Percentiles rank a stretch among this genome's conserved stretches.
Conservation (phyloP, 1,140 invertebrate genomes). For the Nasonia giraulti region DNA sequence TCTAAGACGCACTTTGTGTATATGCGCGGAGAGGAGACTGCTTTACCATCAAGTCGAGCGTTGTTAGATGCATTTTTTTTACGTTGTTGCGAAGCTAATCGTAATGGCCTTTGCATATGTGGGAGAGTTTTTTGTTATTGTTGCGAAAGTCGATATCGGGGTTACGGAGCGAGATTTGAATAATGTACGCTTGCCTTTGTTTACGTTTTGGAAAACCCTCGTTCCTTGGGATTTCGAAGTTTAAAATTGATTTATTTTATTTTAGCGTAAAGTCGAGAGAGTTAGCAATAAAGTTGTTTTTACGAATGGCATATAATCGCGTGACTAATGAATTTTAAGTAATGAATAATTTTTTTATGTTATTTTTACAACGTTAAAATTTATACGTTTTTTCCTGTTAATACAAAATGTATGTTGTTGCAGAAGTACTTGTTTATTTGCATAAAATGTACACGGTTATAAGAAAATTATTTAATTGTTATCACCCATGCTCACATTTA, state of each 20-base stretch:
- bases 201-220: not conserved
- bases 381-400: too few species aligned
- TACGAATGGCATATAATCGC: not conserved
- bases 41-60: too few species aligned
- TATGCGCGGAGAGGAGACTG: too few species aligned
- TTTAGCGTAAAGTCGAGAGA: too few species aligned
- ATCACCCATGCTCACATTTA: too few species aligned
- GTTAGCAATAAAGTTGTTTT: not conserved
- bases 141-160: not conserved
- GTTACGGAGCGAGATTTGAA: not conserved
- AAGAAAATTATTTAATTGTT: too few species aligned
- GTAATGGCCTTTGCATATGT: not conserved
- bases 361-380: too few species aligned
- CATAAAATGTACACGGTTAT: too few species aligned
- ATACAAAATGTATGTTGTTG: too few species aligned
- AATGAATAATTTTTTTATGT: too few species aligned
- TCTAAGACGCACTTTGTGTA: not conserved
- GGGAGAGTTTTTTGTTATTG: not conserved
- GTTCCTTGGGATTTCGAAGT: not conserved
- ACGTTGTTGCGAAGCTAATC: not conserved
- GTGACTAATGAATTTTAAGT: too few species aligned
- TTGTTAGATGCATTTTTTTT: not conserved
- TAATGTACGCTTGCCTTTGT: not conserved
- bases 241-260: not conserved
- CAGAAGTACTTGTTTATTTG: not conserved